Percentiles rank a stretch among this genome's conserved stretches.
Evolutionary conservation across 2,888 invertebrate genomes (phyloP).

Genomic region (Scaptomyza caliginosa): DNA sequence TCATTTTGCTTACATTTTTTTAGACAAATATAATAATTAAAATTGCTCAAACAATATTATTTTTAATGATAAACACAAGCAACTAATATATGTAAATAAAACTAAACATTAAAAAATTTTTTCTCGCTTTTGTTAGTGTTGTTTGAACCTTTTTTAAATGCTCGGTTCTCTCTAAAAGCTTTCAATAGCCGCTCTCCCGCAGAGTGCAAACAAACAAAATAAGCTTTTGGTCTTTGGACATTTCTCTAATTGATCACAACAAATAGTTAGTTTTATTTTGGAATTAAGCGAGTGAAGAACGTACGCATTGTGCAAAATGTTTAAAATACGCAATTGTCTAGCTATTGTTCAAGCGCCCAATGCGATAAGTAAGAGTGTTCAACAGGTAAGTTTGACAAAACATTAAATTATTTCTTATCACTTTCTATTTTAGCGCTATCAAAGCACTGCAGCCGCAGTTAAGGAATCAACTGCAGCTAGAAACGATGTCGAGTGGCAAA

Average conservation of each 20-base stretch:
- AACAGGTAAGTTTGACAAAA: too few species aligned
- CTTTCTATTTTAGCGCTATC: constrained; percentile 40
- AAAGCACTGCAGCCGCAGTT: constrained; percentile 40
- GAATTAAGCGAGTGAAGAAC: neutral
- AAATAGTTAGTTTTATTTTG: constrained; percentile 21
- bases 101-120: too few species aligned
- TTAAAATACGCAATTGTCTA: constrained; percentile 27
- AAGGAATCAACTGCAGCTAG: constrained; percentile 9
- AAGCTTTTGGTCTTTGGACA: constrained; percentile 10
- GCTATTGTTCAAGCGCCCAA: too few species aligned
- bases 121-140: neutral
- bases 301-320: constrained; percentile 39
- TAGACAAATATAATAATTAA: too few species aligned
- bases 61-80: too few species aligned
- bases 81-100: too few species aligned
- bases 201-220: neutral
- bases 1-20: too few species aligned
- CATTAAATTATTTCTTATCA: constrained; percentile 8
- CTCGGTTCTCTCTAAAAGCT: neutral
- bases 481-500: constrained; percentile 72
- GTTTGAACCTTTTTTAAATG: too few species aligned
- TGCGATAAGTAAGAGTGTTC: too few species aligned
- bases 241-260: neutral
- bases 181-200: neutral
- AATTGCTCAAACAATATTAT: too few species aligned